Conservation (phyloP, 2,113 vertebrate species). For the Acanthisitta chloris region DNA sequence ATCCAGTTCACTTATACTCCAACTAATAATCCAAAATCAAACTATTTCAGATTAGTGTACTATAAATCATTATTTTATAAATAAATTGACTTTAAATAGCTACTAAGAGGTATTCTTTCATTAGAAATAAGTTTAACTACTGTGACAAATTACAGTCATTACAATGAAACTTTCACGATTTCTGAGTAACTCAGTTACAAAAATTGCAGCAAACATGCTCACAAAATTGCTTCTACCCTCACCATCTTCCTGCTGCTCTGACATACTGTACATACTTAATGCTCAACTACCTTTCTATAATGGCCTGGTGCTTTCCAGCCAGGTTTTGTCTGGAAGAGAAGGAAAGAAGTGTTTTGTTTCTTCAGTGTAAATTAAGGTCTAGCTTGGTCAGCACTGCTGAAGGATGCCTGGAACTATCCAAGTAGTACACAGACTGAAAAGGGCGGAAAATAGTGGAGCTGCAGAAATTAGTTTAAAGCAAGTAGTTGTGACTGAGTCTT, state of each 20-base stretch:
- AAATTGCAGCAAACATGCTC: not conserved
- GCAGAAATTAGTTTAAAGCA: not conserved
- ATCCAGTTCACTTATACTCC: not conserved
- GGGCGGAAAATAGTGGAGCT: not conserved
- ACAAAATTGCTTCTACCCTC: not conserved
- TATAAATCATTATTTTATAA: not conserved
- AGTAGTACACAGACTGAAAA: not conserved
- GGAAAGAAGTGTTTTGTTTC: not conserved
- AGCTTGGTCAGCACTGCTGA: not conserved
- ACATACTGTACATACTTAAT: not conserved
- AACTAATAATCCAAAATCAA: conserved; percentile 24
- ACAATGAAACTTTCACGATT: not conserved
- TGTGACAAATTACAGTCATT: conserved; percentile 32
- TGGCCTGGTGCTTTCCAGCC: not conserved
- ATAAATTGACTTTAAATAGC: conserved; percentile 25
- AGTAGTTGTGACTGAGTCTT: not conserved
- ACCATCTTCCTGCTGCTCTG: not conserved
- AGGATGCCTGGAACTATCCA: not conserved
- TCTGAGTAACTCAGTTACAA: not conserved
- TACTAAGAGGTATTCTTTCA: conserved; percentile 3
- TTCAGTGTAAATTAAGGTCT: not conserved
- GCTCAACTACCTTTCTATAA: not conserved
- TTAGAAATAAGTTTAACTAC: conserved; percentile 41
- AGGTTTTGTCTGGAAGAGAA: not conserved
- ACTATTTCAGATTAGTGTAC: not conserved